Base-by-base conservation (phyloP, 1,140 invertebrate species). In the Zaprionus davidi region DNA sequence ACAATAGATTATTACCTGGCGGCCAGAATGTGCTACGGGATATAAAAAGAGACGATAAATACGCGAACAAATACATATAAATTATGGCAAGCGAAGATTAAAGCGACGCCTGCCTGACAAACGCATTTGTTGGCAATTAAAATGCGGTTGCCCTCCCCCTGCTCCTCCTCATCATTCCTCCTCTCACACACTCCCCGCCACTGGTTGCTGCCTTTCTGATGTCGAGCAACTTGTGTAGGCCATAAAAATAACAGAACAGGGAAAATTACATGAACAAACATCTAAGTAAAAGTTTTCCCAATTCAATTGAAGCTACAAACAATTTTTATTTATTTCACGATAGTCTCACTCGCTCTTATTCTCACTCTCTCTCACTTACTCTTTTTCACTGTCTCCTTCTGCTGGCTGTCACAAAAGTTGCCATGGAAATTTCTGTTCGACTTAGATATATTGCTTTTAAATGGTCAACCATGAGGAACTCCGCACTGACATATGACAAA, bases 111-210 rank as follows among this genome's bases (percentile, higher is more conserved):
- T 44, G 49, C 13, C 46, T 56, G 59, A 38, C 57, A 71, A 46
- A 66, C 62, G 66, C 63, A 78, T 74, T 77, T 74, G 59, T 53
- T 57, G 60, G 36, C 76, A 78, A 78, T 78, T 78, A 78, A 75
- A 78, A 75, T 59, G 60, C 12, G 46, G 46, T 49, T 11, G 46
- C 9, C 15, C 38, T 12, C 26, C 22, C 24, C 17, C n/a, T 3
- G 9, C 31, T 3, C 26, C 26, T 5, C 24, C 53, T 6, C 22
- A 0, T 1, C 9, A 15, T n/a, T 41, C 13, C 15, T 17, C 22
- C 7, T n/a, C 38, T 13, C 36, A 34, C 34, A 24, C 12, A 22
- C 38, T 11, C n/a, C 53, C 1, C 34, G n/a, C 13, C 22, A 26
- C 22, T 17, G 15, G 24, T 13, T 17, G 20, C 46, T 20, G 46